Conservation (phyloP, 2,888 invertebrate species). For the Ormyrus nitidulus region DNA sequence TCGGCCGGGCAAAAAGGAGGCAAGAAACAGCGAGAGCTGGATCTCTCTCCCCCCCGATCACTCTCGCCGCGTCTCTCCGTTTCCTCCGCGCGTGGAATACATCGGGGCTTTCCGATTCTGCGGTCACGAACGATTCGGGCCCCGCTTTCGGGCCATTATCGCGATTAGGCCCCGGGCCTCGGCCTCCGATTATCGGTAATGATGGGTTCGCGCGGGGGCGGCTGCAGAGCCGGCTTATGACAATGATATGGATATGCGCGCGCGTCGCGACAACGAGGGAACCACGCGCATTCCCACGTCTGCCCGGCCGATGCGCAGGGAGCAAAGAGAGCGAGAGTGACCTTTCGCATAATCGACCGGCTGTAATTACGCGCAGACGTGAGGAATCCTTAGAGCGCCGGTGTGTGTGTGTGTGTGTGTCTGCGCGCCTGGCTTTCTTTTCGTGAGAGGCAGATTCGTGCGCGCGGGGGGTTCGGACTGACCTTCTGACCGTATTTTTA, state of each 20-base stretch:
- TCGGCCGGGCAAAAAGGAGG: not conserved
- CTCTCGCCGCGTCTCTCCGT: not conserved
- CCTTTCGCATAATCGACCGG: slow-evolving; percentile 57
- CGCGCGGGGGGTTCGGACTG: too few species aligned
- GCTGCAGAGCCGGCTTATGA: slow-evolving; percentile 58
- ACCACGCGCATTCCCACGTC: slow-evolving; percentile 42
- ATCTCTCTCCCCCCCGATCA: not conserved
- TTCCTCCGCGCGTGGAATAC: not conserved
- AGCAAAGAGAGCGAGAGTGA: slow-evolving; percentile 57
- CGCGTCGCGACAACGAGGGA: slow-evolving; percentile 47
- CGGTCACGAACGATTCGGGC: slow-evolving; percentile 71
- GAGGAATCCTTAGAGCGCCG: slow-evolving; percentile 10
- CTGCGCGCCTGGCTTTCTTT: not conserved
- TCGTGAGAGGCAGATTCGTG: too few species aligned
- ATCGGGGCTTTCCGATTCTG: slow-evolving; percentile 66
- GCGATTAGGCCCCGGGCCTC: slow-evolving; percentile 71
- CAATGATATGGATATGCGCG: slow-evolving; percentile 70
- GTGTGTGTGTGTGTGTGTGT: not conserved
- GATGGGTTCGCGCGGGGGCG: slow-evolving; percentile 64
- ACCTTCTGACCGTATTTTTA: too few species aligned
- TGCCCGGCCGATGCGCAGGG: not conserved
- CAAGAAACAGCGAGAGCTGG: not conserved
- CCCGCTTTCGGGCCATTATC: slow-evolving; percentile 66
- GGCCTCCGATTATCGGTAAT: slow-evolving; percentile 72
- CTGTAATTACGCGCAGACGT: slow-evolving; percentile 36